A percentile compares a stretch with the other conserved stretches of the same genome.
Evolutionary conservation across 2,113 vertebrate genomes (phyloP).

Genomic region (Leptosomus discolor): DNA sequence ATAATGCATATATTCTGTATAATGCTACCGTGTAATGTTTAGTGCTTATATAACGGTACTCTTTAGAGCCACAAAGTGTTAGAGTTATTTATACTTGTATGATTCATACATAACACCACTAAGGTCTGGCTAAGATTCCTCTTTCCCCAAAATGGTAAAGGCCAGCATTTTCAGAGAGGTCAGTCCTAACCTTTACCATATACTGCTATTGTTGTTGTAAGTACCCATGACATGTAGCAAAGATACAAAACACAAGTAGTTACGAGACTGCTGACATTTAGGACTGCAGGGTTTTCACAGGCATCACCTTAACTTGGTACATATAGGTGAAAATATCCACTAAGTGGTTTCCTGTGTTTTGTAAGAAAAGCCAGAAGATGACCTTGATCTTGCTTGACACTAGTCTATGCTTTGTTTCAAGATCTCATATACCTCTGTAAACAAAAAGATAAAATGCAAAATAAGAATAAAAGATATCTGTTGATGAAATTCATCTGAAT

Average conservation of each 20-base stretch:
- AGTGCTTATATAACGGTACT: background rate
- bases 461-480: background rate
- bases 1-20: background rate
- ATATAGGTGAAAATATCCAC: background rate
- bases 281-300: background rate
- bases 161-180: background rate
- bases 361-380: background rate
- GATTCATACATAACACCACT: background rate
- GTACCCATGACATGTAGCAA: background rate
- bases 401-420: background rate
- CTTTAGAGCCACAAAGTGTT: background rate
- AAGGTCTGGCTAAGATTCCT: background rate
- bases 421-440: background rate
- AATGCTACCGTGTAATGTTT: background rate
- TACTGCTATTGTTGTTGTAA: background rate
- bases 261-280: background rate
- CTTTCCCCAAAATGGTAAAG: background rate
- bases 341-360: background rate
- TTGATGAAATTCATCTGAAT: background rate
- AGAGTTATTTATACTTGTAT: background rate
- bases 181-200: background rate
- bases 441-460: background rate
- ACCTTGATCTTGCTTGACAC: background rate
- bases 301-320: background rate
- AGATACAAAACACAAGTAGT: background rate